Evolutionary conservation across 1,140 invertebrate species (phyloP).

Genomic region (Proctacanthus coquilletti): DNA sequence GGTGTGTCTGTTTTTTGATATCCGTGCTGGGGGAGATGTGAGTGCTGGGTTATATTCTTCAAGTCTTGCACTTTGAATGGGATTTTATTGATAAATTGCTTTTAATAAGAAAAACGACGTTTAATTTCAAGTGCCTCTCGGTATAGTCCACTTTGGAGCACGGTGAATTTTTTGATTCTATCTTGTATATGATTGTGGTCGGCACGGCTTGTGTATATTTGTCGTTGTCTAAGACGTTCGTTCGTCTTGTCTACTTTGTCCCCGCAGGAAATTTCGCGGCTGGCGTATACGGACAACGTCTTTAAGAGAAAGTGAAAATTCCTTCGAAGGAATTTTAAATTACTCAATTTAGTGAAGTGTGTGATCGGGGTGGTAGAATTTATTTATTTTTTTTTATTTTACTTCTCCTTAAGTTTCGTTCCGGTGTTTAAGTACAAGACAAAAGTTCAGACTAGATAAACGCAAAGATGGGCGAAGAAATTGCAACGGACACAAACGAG

Average conservation of each 20-base stretch:
- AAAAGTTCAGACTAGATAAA: slow-evolving; percentile 11
- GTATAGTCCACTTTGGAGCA: neutral
- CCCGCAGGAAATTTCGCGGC: neutral
- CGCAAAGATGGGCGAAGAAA: neutral
- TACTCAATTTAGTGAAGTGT: slow-evolving; percentile 17
- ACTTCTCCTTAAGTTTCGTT: too few species aligned
- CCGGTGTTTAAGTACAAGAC: slow-evolving; percentile 21
- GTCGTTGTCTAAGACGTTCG: slow-evolving; percentile 6
- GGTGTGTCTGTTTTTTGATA: too few species aligned
- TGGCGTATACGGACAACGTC: neutral
- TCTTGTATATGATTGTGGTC: slow-evolving; percentile 7
- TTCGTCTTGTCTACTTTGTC: neutral
- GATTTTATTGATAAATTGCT: slow-evolving; percentile 21
- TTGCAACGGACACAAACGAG: slow-evolving; percentile 10
- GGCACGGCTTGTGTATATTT: neutral
- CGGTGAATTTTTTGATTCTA: neutral
- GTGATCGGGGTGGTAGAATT: too few species aligned
- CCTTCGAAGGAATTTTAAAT: slow-evolving; percentile 1
- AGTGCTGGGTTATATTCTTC: too few species aligned
- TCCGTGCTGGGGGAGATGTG: too few species aligned
- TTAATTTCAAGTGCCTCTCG: slow-evolving; percentile 18
- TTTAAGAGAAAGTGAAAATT: neutral
- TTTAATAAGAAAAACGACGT: slow-evolving; percentile 26
- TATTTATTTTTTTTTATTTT: too few species aligned
- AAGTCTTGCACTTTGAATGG: too few species aligned